Conservation (phyloP, 2,888 invertebrate species). For the Caenorhabditis virilis region DNA sequence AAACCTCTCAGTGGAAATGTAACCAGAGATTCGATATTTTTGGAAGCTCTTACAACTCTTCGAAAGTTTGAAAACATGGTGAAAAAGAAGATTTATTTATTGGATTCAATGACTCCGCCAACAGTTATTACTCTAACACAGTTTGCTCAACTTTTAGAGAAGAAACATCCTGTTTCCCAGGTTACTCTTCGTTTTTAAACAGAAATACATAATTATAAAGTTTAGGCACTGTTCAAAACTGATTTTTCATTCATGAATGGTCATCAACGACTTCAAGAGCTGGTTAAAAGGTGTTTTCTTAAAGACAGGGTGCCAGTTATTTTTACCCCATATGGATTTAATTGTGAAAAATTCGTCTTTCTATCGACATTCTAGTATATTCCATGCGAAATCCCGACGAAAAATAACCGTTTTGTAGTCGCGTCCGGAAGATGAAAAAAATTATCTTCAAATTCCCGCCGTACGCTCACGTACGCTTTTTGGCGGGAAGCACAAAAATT, state of each 20-base stretch:
- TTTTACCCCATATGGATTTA: no score
- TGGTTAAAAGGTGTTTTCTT: no score
- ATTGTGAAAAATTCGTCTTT: no score
- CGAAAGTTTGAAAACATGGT: constrained; percentile 28
- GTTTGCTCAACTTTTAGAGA: constrained; percentile 16
- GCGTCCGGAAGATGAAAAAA: no score
- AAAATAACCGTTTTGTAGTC: no score
- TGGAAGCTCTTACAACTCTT: constrained; percentile 17
- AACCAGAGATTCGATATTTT: constrained; percentile 16
- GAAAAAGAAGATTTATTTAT: constrained; percentile 30
- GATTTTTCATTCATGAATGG: constrained; percentile 27
- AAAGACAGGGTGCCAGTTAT: no score
- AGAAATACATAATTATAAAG: neutral
- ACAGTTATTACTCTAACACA: constrained; percentile 10
- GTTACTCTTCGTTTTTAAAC: neutral
- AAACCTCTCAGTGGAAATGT: constrained; percentile 6
- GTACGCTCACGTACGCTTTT: no score
- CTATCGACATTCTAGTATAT: no score
- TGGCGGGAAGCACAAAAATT: no score
- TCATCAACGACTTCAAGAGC: constrained; percentile 10
- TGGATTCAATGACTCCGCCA: constrained; percentile 24
- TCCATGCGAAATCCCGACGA: no score
- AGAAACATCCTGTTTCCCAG: constrained; percentile 9
- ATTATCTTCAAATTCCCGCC: no score
- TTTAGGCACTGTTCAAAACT: constrained; percentile 12